Conservation (phyloP, 2,113 vertebrate species). For the Vidua chalybeata region DNA sequence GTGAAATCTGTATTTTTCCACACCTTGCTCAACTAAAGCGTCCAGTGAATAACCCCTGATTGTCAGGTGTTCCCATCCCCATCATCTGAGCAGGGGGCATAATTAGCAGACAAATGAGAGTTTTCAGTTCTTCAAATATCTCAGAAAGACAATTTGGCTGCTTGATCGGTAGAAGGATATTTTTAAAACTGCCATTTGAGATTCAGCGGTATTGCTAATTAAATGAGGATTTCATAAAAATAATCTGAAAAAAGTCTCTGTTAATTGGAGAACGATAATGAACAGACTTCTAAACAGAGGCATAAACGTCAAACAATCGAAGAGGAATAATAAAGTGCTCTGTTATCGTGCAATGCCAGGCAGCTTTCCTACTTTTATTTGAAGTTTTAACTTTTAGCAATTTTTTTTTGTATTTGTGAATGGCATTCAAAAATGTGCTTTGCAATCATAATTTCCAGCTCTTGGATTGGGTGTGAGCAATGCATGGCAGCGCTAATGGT, state of each 20-base stretch:
- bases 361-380: conserved; percentile 24
- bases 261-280: conserved; percentile 51
- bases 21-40: neutral
- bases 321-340: conserved; percentile 38
- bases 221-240: conserved; percentile 59
- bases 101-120: conserved; percentile 58
- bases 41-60: conserved; percentile 61
- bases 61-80: conserved; percentile 65
- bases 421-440: conserved; percentile 9
- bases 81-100: conserved; percentile 37
- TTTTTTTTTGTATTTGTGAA: neutral
- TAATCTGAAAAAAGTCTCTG: conserved; percentile 41
- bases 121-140: conserved; percentile 47
- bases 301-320: conserved; percentile 29
- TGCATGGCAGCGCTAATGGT: neutral
- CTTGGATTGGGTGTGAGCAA: neutral
- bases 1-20: conserved; percentile 56
- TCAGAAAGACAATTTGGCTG: conserved; percentile 61
- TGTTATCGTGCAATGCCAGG: conserved; percentile 26
- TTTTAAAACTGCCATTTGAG: conserved; percentile 68
- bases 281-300: conserved; percentile 53
- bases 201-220: conserved; percentile 57
- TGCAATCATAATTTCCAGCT: neutral
- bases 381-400: conserved; percentile 30
- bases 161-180: conserved; percentile 48